These are phyloP conservation scores for Lutraria rhynchaena DNA, from an alignment of 1,140 invertebrate species.

Conservation along the genomic window DNA sequence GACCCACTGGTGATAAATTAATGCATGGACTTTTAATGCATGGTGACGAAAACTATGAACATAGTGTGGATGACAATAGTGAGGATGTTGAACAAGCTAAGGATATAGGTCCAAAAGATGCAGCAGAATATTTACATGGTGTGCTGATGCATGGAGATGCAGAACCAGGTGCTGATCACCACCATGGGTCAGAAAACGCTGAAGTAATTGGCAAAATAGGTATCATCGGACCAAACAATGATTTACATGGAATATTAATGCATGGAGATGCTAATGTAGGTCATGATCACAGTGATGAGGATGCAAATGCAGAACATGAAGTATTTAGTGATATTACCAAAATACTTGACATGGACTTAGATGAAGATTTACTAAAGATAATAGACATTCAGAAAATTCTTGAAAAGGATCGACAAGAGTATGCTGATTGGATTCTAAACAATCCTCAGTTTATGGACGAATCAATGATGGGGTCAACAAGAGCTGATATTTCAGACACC, in stretches of 20 bases:
- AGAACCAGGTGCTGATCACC: constrained; percentile 38
- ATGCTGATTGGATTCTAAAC: constrained; percentile 60
- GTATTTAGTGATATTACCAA: constrained; percentile 44
- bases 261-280: constrained; percentile 57
- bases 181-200: constrained; percentile 5
- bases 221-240: constrained; percentile 43
- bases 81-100: constrained; percentile 1
- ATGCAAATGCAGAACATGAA: constrained; percentile 12
- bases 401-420: constrained; percentile 64
- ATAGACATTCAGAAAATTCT: constrained; percentile 61
- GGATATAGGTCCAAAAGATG: constrained; percentile 34
- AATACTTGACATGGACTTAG: constrained; percentile 41
- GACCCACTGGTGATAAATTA: constrained; percentile 51
- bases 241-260: constrained; percentile 66
- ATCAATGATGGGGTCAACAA: constrained; percentile 39
- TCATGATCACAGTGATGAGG: constrained; percentile 61
- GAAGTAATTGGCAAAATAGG: neutral
- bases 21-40: constrained; percentile 74
- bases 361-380: constrained; percentile 63
- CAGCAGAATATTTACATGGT: constrained; percentile 55
- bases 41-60: constrained; percentile 53
- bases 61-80: constrained; percentile 41
- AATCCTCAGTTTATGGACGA: constrained; percentile 35
- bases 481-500: constrained; percentile 59
- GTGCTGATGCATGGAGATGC: constrained; percentile 61